Base-by-base conservation (phyloP, 2,888 invertebrate genomes). In the Nemurella pictetii region DNA sequence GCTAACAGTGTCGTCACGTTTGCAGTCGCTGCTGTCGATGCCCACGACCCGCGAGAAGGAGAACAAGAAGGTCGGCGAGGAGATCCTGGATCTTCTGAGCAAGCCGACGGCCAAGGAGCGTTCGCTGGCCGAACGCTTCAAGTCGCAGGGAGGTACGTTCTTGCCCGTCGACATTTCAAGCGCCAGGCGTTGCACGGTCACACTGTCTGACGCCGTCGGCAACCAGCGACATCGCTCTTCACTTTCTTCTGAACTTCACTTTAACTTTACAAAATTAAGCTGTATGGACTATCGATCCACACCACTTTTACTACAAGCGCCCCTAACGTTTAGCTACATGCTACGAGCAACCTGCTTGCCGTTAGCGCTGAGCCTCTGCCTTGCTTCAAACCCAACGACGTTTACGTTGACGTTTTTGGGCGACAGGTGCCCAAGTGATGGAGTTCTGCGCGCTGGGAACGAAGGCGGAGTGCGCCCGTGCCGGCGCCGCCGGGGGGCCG, bases 401-500 rank as follows among this genome's bases (percentile, higher is more conserved):
- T 26, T 3, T 4, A 77, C 26, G 26, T 77, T 5, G 20, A 5
- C 5, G 28, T 77, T 28, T n/a, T n/a, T n/a, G n/a, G n/a, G n/a
- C n/a, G n/a, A 26, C 85, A 93, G 93, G 95, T 0, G 96, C 96
- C 0, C 96, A 96, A 89, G 95, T 97, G 3, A 96, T 96, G 95
- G 98, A 99, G 90, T 99, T 98, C 91, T 99, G 99, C 90, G 97
- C 97, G 0, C 97, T 97, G 90, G 98, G 98, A 12, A 99, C 99
- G 0, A 94, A 96, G 87, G 94, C 95, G 20, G 99, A 99, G 89
- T 99, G 99, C 89, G 91, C 83, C 91, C 90, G 90, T 88, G 89
- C 90, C 9, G 91, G 91, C 85, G 12, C 55, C 55, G 55, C 55
- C 55, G 55, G n/a, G n/a, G 90, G 91, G 0, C 93, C 93, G 84